These are phyloP conservation scores for Cryptophagus acutangulus DNA, from an alignment of 2,888 invertebrate genomes.

Conservation along the genomic window DNA sequence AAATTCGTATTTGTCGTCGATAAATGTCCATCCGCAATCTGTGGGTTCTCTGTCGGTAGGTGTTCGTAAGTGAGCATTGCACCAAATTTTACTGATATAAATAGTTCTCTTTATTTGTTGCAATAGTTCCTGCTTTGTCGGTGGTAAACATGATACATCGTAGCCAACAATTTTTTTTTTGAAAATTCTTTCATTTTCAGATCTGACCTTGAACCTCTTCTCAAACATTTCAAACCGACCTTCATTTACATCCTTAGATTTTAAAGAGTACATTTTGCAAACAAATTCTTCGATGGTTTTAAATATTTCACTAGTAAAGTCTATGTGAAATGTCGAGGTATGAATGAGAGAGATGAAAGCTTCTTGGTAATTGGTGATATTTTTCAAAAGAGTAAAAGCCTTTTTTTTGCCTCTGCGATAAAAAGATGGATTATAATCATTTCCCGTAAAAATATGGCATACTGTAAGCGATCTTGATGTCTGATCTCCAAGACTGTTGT, in stretches of 20 bases:
- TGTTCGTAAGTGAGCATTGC: constrained; percentile 15
- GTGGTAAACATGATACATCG: constrained; percentile 16
- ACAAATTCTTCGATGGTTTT: constrained; percentile 6
- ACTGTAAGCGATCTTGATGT: neutral
- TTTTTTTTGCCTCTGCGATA: constrained; percentile 1
- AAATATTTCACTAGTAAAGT: neutral
- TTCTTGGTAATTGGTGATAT: neutral
- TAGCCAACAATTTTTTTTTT: constrained; percentile 19
- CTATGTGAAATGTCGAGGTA: neutral
- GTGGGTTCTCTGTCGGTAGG: constrained; percentile 11
- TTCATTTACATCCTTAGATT: constrained; percentile 25
- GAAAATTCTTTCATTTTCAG: constrained; percentile 21
- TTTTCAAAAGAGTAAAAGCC: neutral
- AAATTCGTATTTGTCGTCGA: constrained; percentile 10
- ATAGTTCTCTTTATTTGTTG: constrained; percentile 13
- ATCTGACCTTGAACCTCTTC: constrained; percentile 25
- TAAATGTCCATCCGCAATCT: constrained; percentile 13
- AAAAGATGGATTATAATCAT: constrained; percentile 3
- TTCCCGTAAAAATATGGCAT: constrained; percentile 4
- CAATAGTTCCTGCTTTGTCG: constrained; percentile 12
- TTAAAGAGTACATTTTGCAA: constrained; percentile 20
- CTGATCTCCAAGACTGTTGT: neutral
- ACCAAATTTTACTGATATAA: constrained; percentile 14
- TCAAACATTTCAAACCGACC: constrained; percentile 29
- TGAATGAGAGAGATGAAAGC: neutral